Evolutionary conservation across 2,888 invertebrate genomes (phyloP), one percentile per base, ranked within the genome.

Genomic region (Slavum lentiscoides): DNA sequence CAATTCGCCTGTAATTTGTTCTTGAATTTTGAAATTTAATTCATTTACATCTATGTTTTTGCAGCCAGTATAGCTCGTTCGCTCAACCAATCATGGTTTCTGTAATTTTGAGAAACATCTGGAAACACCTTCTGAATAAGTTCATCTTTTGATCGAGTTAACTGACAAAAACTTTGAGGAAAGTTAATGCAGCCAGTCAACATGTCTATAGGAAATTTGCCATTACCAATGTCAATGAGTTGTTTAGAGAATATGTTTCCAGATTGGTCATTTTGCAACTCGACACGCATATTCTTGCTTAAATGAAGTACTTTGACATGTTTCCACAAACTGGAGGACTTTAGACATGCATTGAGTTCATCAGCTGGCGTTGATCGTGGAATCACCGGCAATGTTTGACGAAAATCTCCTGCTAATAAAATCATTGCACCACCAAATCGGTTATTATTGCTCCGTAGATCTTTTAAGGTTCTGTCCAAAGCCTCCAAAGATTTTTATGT

Each of bases 61-160:
- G n/a, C n/a, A n/a, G n/a, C n/a, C n/a, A n/a, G n/a, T n/a, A n/a
- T n/a, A n/a, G n/a, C n/a, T n/a, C n/a, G n/a, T n/a, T n/a, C n/a
- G n/a, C n/a, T n/a, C n/a, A n/a, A n/a, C n/a, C n/a, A n/a, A n/a
- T n/a, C n/a, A n/a, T n/a, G 30, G 30, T 30, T 30, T 30, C 30
- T 30, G 30, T 30, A 30, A 30, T 30, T 30, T 30, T 30, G 30
- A 30, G 30, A 30, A 30, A 30, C 30, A 43, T 30, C 53, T 53
- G 15, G 85, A 82, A 85, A 86, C 49, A 85, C 84, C 69, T 83
- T 83, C 30, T 84, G 82, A 77, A 85, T 84, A 67, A 85, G 84
- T 83, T 84, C 84, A 66, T 74, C 74, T 83, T 85, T 83, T 76
- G 84, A 83, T 80, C 82, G 76, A 43, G 81, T 82, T 83, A 84